Evolutionary conservation across 2,797 vertebrate genomes (phyloP).

Genomic region (Karalla daura): DNA sequence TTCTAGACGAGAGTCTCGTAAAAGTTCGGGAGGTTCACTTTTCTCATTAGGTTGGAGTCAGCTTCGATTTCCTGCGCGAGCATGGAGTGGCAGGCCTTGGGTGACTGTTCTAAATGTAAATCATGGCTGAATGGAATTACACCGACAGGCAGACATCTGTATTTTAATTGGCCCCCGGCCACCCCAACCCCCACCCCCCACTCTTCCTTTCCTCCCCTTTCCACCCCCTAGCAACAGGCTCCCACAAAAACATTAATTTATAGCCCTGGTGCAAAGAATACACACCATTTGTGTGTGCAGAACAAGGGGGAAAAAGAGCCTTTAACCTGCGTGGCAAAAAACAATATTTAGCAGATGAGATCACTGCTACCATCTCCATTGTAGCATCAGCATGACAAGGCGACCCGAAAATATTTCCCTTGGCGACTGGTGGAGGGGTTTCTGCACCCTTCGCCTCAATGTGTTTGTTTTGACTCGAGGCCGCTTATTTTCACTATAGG

Average conservation of each 20-base stretch:
- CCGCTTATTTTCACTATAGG: constrained; percentile 79
- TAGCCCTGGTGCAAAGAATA: constrained; percentile 61
- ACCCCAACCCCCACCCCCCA: constrained; percentile 35
- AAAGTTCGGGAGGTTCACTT: constrained; percentile 85
- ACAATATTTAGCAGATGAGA: constrained; percentile 84
- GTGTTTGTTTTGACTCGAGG: constrained; percentile 78
- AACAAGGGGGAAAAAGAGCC: constrained; percentile 50
- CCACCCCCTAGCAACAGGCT: constrained; percentile 75
- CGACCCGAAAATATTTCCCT: constrained; percentile 76
- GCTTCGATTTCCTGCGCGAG: constrained; percentile 84
- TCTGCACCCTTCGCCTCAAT: constrained; percentile 33
- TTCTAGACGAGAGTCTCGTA: constrained; percentile 77
- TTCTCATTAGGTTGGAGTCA: constrained; percentile 86
- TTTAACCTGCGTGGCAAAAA: constrained; percentile 67
- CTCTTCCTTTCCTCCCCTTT: constrained; percentile 38
- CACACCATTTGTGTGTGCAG: constrained; percentile 59
- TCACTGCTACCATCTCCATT: constrained; percentile 77
- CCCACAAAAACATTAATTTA: constrained; percentile 79
- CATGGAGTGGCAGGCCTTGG: constrained; percentile 77
- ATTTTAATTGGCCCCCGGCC: constrained; percentile 85
- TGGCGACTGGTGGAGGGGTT: constrained; percentile 67
- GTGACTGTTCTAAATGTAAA: constrained; percentile 85
- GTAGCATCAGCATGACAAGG: constrained; percentile 76
- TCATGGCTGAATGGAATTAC: constrained; percentile 86
- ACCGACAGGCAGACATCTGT: constrained; percentile 85